Evolutionary conservation across 2,888 invertebrate species (phyloP).

Genomic region (Drosophila barbarae): DNA sequence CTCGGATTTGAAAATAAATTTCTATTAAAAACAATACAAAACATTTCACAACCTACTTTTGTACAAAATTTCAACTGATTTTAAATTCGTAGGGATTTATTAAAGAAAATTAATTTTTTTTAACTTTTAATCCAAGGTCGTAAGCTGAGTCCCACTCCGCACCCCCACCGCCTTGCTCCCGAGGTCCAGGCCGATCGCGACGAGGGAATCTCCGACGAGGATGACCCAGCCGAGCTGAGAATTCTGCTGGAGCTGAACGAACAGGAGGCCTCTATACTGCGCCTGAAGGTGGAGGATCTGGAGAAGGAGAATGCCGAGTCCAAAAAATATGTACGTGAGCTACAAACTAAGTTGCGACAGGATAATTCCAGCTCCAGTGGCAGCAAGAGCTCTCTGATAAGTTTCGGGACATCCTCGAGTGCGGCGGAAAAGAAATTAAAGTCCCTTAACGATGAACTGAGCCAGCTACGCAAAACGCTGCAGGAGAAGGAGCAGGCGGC

Average conservation of each 20-base stretch:
- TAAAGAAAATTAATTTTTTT: neutral
- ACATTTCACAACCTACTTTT: neutral
- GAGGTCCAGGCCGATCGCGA: constrained; percentile 86
- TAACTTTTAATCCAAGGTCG: constrained; percentile 80
- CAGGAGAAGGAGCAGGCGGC: constrained; percentile 91
- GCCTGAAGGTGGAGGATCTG: constrained; percentile 90
- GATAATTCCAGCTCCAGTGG: constrained; percentile 47
- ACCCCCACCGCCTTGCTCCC: constrained; percentile 83
- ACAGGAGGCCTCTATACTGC: constrained; percentile 91
- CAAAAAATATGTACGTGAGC: constrained; percentile 87
- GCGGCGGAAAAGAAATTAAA: constrained; percentile 78
- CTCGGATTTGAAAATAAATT: neutral
- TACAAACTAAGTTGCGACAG: constrained; percentile 84
- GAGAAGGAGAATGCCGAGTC: constrained; percentile 88
- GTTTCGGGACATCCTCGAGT: constrained; percentile 54
- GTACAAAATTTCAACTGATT: neutral
- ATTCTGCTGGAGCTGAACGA: constrained; percentile 93
- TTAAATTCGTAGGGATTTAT: neutral
- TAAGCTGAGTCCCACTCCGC: constrained; percentile 85
- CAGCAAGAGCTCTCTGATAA: constrained; percentile 56
- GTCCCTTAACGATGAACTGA: constrained; percentile 87
- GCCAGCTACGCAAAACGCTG: constrained; percentile 86
- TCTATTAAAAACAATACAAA: neutral
- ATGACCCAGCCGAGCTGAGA: constrained; percentile 90
- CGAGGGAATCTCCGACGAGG: constrained; percentile 87